These are phyloP conservation scores for Gadopsis marmoratus DNA, from an alignment of 2,797 vertebrate species.

Conservation along the genomic window DNA sequence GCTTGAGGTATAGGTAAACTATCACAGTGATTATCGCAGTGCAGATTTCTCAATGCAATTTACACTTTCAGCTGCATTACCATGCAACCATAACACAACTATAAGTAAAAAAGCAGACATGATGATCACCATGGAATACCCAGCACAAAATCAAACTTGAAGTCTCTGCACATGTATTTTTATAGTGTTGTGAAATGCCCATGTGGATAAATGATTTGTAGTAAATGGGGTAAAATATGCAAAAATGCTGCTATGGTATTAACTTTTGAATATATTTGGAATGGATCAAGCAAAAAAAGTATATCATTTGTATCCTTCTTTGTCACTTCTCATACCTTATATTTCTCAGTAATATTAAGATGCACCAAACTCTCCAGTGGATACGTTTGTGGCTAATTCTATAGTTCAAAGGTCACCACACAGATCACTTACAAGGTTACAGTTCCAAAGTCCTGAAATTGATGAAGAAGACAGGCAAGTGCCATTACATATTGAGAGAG, in stretches of 20 bases:
- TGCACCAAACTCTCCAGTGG: background rate
- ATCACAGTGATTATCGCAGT: background rate
- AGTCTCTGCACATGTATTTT: background rate
- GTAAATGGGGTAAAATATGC: constrained; percentile 1
- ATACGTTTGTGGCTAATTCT: background rate
- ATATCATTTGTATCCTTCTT: constrained; percentile 21
- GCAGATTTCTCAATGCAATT: background rate
- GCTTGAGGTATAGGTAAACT: background rate
- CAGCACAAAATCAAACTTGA: background rate
- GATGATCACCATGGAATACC: background rate
- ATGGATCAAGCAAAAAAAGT: constrained; percentile 11
- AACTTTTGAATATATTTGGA: constrained; percentile 10
- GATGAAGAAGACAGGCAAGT: background rate
- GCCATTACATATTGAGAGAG: background rate
- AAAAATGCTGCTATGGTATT: background rate
- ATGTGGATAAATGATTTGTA: background rate
- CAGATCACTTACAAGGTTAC: constrained; percentile 12
- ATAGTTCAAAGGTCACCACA: background rate
- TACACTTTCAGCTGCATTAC: constrained; percentile 1
- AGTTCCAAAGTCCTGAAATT: background rate
- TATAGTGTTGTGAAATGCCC: background rate
- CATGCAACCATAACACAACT: background rate
- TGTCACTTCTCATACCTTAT: background rate
- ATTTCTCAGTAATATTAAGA: background rate
- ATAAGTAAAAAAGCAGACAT: background rate